Percentiles rank a stretch among this genome's conserved stretches.
phyloP scores from a whole-genome alignment of 2,797 vertebrate genomes.

The Coilia nasus region DNA sequence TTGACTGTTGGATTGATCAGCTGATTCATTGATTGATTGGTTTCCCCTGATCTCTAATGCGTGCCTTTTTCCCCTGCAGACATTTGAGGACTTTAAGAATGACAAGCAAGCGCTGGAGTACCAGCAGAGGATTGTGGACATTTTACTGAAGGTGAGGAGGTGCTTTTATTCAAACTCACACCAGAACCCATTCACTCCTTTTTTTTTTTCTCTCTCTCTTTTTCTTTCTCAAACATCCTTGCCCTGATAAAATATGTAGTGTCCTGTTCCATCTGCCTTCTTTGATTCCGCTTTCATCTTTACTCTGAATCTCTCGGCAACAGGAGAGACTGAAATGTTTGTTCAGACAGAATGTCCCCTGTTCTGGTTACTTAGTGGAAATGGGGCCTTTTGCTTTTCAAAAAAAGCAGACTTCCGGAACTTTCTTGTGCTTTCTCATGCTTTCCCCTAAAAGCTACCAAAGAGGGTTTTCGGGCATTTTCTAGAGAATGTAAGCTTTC shows the following conservation, averaged over 20 bases:
- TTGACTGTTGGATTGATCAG: neutral
- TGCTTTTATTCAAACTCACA: neutral
- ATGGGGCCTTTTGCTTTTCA: too few species aligned
- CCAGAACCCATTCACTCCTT: too few species aligned
- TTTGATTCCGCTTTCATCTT: neutral
- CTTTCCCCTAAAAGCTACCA: too few species aligned
- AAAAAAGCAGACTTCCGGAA: too few species aligned
- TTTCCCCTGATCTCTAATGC: neutral
- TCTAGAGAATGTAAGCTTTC: too few species aligned
- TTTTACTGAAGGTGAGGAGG: conserved; percentile 86
- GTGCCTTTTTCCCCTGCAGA: conserved; percentile 70
- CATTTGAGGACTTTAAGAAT: conserved; percentile 98
- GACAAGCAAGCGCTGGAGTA: conserved; percentile 98
- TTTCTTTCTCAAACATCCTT: neutral
- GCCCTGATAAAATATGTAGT: neutral
- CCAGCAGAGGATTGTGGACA: conserved; percentile 97
- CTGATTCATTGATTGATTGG: neutral
- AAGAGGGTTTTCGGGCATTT: too few species aligned
- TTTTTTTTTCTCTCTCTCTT: neutral
- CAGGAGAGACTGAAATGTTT: neutral
- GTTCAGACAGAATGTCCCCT: too few species aligned
- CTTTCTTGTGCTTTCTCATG: too few species aligned
- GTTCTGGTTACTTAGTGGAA: too few species aligned
- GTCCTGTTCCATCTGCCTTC: neutral
- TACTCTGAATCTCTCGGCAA: neutral